Evolutionary conservation across 2,113 vertebrate species (phyloP), one percentile per base, ranked within the genome.

Genomic region (Sapajus apella): DNA sequence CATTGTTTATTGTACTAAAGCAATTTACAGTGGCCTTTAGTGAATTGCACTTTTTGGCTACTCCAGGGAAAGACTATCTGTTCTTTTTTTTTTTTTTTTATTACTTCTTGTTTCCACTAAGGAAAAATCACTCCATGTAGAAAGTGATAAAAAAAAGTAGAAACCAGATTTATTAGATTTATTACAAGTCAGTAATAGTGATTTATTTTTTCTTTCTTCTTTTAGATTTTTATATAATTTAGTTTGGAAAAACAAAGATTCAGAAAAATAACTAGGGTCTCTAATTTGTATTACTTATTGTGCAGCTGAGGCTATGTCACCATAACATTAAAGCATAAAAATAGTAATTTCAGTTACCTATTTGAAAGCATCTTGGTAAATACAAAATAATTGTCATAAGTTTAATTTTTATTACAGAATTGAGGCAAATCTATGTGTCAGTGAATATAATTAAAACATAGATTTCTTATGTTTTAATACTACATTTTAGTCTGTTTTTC

Each of bases 31-130:
- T 91, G 68, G 92, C 85, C 96, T 96, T 73, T 73, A 90, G 90
- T 72, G 81, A 95, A 96, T 56, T 95, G 93, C 75, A 95, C 84
- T 96, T 94, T 97, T 70, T 91, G 94, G 66, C 35, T 91, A 91
- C 97, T 96, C 56, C n/a, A 90, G 84, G 80, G 87, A 94, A 89
- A 89, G 61, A 83, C 61, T 56, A 77, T 96, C 83, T 86, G 40
- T 91, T 89, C 35, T 86, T 64, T 25, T 72, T 89, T 93, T 93
- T 52, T 16, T 52, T 52, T 16, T 88, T n/a, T 94, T 94, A 73
- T 95, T 75, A 82, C 75, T 97, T 96, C 58, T 96, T 94, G 27
- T 94, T 95, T 93, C 32, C 47, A 52, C 27, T 95, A 68, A 95
- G 97, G 35, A 95, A 96, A 97, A 97, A 79, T 56, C 27, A 93